A percentile compares a stretch with the other conserved stretches of the same genome.
Conservation (phyloP, 2,797 vertebrate species). For the Lindbergichthys nudifrons region DNA sequence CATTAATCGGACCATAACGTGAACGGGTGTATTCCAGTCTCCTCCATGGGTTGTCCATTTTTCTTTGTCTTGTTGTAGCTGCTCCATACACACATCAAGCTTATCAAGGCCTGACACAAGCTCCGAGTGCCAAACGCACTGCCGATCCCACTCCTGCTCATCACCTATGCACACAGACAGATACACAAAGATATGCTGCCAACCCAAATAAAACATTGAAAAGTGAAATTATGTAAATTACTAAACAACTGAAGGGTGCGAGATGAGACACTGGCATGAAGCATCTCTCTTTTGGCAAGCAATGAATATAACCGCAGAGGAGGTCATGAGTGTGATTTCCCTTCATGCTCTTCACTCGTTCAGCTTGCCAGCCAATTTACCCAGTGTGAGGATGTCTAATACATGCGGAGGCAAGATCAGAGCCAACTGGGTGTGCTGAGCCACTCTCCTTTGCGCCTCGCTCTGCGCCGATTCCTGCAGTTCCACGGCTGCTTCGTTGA, state of each 20-base stretch:
- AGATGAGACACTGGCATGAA: slow-evolving; percentile 7
- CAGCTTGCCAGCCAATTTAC: slow-evolving; percentile 60
- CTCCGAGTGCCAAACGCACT: slow-evolving; percentile 80
- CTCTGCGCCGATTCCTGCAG: slow-evolving; percentile 75
- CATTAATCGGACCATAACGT: slow-evolving; percentile 50
- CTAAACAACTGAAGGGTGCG: slow-evolving; percentile 2
- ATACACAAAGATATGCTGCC: slow-evolving; percentile 32
- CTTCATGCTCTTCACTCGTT: slow-evolving; percentile 11
- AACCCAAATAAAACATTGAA: slow-evolving; percentile 33
- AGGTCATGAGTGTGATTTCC: slow-evolving; percentile 32
- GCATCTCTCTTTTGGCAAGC: slow-evolving; percentile 14
- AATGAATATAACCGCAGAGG: slow-evolving; percentile 7
- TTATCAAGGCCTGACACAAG: slow-evolving; percentile 81
- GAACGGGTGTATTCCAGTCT: slow-evolving; percentile 53
- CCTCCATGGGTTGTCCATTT: slow-evolving; percentile 64
- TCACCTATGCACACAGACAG: slow-evolving; percentile 79
- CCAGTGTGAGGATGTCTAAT: slow-evolving; percentile 76
- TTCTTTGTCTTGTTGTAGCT: slow-evolving; percentile 79
- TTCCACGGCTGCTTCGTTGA: slow-evolving; percentile 75
- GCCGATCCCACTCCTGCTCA: slow-evolving; percentile 86
- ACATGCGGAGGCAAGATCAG: slow-evolving; percentile 75
- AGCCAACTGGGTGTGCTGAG: slow-evolving; percentile 66
- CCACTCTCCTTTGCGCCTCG: slow-evolving; percentile 81
- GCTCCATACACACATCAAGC: slow-evolving; percentile 80
- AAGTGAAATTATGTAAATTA: slow-evolving; percentile 34